These are phyloP conservation scores for Lonchura striata DNA, from an alignment of 2,113 vertebrate genomes.

Conservation along the genomic window DNA sequence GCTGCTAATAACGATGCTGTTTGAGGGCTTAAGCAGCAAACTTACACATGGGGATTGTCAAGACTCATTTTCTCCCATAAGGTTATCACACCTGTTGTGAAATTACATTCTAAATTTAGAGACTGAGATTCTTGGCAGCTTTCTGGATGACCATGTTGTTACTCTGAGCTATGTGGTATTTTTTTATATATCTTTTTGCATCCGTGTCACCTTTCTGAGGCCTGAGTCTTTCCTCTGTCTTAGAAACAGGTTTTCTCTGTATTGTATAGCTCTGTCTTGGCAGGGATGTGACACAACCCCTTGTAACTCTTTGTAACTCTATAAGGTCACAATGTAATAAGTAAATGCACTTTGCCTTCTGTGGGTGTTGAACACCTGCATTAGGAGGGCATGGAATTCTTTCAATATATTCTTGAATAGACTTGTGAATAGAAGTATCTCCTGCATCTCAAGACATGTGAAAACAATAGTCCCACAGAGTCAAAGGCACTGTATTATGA, in stretches of 20 bases:
- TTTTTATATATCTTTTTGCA: not conserved
- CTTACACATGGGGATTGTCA: not conserved
- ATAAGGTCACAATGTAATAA: conserved; percentile 46
- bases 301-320: conserved; percentile 18
- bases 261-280: not conserved
- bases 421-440: conserved; percentile 51
- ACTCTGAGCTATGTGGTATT: not conserved
- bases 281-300: not conserved
- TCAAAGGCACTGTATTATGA: conserved; percentile 30
- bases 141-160: not conserved
- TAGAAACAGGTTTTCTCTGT: not conserved
- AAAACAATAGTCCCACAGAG: conserved; percentile 55
- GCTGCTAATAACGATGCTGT: not conserved
- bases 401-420: conserved; percentile 45
- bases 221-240: not conserved
- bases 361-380: conserved; percentile 51
- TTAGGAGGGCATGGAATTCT: conserved; percentile 12
- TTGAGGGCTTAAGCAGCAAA: not conserved
- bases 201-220: not conserved
- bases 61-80: not conserved
- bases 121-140: not conserved
- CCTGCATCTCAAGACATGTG: conserved; percentile 29
- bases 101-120: not conserved
- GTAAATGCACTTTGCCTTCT: conserved; percentile 25
- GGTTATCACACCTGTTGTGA: not conserved